Evolutionary conservation across 2,113 vertebrate species (phyloP).

Genomic region (Tapirus terrestris): DNA sequence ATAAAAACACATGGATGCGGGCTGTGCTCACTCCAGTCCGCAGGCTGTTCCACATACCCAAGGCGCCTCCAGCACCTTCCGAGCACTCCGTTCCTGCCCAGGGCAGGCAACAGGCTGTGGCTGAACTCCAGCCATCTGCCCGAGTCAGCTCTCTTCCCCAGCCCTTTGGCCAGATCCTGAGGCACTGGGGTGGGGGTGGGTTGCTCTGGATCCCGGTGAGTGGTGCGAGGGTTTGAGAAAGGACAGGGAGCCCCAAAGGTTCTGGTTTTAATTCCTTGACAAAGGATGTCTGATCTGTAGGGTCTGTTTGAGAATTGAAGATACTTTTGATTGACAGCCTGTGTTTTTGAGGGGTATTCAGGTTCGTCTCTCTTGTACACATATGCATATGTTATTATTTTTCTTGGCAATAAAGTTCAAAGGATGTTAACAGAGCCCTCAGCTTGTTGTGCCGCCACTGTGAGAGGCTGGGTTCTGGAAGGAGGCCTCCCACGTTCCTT

Average conservation of each 20-base stretch:
- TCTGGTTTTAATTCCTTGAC: background rate
- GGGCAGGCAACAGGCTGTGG: background rate
- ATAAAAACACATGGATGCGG: fast-evolving
- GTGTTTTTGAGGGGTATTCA: background rate
- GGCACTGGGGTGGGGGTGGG: fast-evolving
- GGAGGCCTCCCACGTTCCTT: background rate
- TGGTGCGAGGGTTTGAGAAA: background rate
- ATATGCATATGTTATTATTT: too few relatives aligned
- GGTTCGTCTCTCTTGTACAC: background rate
- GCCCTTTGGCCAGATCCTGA: background rate
- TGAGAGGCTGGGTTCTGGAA: background rate
- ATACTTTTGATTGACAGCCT: background rate
- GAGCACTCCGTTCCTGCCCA: background rate
- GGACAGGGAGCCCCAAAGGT: background rate
- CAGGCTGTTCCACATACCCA: background rate
- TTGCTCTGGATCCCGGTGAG: background rate
- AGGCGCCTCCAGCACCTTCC: fast-evolving
- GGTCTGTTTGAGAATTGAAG: background rate
- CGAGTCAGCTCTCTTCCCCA: background rate
- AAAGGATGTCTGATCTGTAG: background rate
- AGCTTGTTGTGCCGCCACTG: fast-evolving
- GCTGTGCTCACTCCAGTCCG: fast-evolving
- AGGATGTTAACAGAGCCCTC: background rate
- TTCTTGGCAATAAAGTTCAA: background rate
- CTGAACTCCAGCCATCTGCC: background rate